Evolutionary conservation across 2,113 vertebrate species (phyloP).

Genomic region (Dipodomys ordii): DNA sequence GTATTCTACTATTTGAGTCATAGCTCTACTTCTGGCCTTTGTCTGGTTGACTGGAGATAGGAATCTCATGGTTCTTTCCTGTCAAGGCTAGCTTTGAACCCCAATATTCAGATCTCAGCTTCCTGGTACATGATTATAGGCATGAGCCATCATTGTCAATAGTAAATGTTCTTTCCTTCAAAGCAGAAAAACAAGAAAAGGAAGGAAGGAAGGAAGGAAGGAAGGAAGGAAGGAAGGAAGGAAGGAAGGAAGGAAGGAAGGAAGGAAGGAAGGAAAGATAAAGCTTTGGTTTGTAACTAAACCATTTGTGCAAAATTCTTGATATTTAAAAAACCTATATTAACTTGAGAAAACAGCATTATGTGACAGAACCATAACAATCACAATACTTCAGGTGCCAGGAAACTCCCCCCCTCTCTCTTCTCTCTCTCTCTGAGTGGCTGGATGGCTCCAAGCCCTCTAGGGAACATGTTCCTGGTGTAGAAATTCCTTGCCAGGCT

Average conservation of each 20-base stretch:
- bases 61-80: too few relatives aligned
- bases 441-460: conserved; percentile 80
- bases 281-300: neutral
- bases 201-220: neutral
- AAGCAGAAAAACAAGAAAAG: neutral
- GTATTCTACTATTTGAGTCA: too few relatives aligned
- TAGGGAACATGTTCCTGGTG: conserved; percentile 74
- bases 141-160: neutral
- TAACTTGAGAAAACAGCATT: conserved; percentile 79
- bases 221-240: neutral
- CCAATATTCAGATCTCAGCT: too few relatives aligned
- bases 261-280: neutral
- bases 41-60: too few relatives aligned
- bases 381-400: conserved; percentile 83
- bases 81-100: too few relatives aligned
- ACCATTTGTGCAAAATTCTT: conserved; percentile 70
- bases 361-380: conserved; percentile 77
- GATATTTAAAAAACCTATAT: conserved; percentile 63
- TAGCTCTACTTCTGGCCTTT: too few relatives aligned
- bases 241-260: neutral
- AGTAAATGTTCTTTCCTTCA: neutral
- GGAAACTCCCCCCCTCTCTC: conserved; percentile 47
- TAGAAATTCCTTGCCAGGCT: conserved; percentile 77
- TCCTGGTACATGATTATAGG: too few relatives aligned
- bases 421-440: conserved; percentile 74